Evolutionary conservation across 2,797 vertebrate genomes (phyloP), one percentile per base, ranked within the genome.

Genomic region (Brotula barbata): DNA sequence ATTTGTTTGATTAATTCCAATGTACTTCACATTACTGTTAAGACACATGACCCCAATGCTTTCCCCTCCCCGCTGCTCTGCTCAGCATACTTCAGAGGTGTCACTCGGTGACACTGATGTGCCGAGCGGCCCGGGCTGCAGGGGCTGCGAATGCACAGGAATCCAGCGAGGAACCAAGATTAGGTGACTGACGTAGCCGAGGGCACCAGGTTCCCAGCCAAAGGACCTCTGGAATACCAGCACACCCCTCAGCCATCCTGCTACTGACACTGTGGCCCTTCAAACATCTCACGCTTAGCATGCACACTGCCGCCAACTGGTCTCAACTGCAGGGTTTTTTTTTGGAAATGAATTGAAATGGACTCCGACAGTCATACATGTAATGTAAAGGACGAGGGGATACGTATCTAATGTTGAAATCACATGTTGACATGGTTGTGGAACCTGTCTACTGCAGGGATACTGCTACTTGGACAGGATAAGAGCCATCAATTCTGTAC

Each of bases 131-230:
- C 13, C 9, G 22, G 45, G 11, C 70, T 19, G 31, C 52, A 3
- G 39, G 50, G 37, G 50, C 58, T 19, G 71, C n/a, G 63, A 84
- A 68, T 44, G 65, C 20, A 8, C 65, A 73, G 75, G 85, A 86
- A 83, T 89, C 80, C 75, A 78, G 65, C 8, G 33, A 59, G 57
- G 48, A 37, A 79, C 84, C 84, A 79, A 84, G 80, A 87, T 90
- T 89, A 89, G 86, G 77, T 36, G 42, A 12, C 67, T 77, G 84
- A 87, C 77, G 71, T 78, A n/a, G 57, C 41, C 3, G 37, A 71
- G 82, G 64, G 77, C 80, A 74, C 65, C 46, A 56, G 78, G 66
- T 81, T 71, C 80, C 59, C 51, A 51, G 51, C 34, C 48, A 47
- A 50, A 8, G 22, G 72, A 66, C 65, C 71, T 59, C 61, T 66